Evolutionary conservation across 1,140 invertebrate species (phyloP), one percentile per base, ranked within the genome.

Genomic region (Elymnias hypermnestra): DNA sequence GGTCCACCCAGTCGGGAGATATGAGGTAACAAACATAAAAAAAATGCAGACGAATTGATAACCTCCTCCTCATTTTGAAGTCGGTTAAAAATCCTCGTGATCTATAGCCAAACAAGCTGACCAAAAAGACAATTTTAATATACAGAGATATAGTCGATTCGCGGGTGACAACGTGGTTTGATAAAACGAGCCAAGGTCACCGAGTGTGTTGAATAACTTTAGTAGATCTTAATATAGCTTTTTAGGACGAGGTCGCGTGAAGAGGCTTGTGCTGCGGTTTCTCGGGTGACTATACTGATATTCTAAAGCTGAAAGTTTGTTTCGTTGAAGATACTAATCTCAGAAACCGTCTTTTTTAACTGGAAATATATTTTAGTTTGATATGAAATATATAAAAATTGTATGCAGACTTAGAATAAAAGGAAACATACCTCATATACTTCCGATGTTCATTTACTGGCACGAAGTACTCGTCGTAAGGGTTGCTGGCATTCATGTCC

Each of bases 381-480:
- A n/a, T n/a, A 22, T 5, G 8, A 22, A 22, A 1, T 22, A 5
- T 8, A 22, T 1, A 22, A 22, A 22, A 8, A 22, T 6, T 1
- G 8, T 2, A 6, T 8, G 9, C 7, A 2, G 2, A 25, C 23
- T 25, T n/a, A 2, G 9, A 8, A 25, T 8, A 3, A 25, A 6
- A 4, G 37, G 23, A 22, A 31, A 72, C 87, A 87, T 88, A 94
- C 93, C 93, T 93, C 86, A 94, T 94, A 71, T 91, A 94, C 86
- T 94, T 94, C 69, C 91, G 89, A 77, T 94, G 93, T 61, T 94
- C 92, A 72, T 94, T 94, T 25, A 94, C 93, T 21, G 93, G 92
- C 39, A 94, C 92, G 73, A 94, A 94, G 75, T 94, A 94, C 58
- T 94, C 93, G 53, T 94, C 92, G 72, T 94, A 94, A 10, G 92